Evolutionary conservation across 2,797 vertebrate species (phyloP).

Genomic region (Argyrosomus regius): DNA sequence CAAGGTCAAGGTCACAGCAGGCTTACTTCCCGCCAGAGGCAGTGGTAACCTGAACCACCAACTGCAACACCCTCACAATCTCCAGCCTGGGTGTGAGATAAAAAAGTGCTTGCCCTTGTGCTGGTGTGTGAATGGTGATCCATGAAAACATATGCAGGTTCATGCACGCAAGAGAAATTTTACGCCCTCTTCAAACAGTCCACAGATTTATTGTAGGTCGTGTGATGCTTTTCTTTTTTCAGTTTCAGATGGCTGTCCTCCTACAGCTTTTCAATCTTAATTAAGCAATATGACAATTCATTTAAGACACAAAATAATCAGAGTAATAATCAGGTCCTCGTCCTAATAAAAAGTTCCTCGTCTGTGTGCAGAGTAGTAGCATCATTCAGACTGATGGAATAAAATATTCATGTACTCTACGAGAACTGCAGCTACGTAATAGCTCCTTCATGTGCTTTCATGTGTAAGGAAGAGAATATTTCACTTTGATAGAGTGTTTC

Average conservation of each 20-base stretch:
- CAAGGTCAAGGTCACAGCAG: conserved; percentile 82
- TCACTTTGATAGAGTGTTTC: conserved; percentile 2
- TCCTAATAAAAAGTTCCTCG: accelerated
- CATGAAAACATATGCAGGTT: conserved; percentile 29
- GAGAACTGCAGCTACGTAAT: neutral
- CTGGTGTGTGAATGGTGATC: conserved; percentile 34
- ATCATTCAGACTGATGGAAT: neutral
- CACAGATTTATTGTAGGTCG: neutral
- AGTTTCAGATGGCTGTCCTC: neutral
- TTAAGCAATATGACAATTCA: neutral
- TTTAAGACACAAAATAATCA: neutral
- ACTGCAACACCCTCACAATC: conserved; percentile 64
- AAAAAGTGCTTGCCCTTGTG: conserved; percentile 53
- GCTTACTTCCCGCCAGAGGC: conserved; percentile 72
- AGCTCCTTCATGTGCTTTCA: conserved; percentile 9
- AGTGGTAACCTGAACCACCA: conserved; percentile 82
- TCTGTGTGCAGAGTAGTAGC: conserved; percentile 3
- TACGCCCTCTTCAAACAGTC: neutral
- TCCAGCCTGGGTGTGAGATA: conserved; percentile 61
- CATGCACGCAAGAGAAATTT: conserved; percentile 13
- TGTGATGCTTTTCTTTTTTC: neutral
- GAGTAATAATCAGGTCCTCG: neutral
- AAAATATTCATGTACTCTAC: conserved; percentile 9
- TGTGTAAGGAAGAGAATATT: conserved; percentile 3
- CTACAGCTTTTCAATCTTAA: neutral